These are phyloP conservation scores for Stichodactyla mertensii DNA, from an alignment of 64 coral and sea anemone genomes.

Conservation along the genomic window DNA sequence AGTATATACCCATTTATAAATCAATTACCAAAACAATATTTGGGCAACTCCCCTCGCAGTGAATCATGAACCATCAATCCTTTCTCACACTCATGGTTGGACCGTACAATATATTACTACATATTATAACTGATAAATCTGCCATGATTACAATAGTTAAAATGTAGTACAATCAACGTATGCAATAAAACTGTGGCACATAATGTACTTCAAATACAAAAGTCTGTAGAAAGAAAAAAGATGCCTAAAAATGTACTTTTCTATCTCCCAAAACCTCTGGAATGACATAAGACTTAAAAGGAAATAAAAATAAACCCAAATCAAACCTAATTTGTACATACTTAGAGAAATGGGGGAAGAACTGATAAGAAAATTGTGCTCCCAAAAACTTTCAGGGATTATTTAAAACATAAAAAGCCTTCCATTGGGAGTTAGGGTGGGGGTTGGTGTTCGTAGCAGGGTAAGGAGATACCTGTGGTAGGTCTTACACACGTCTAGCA, in stretches of 20 bases:
- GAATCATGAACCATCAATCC: too few species aligned
- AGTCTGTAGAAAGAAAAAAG: not conserved
- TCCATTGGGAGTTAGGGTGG: too few species aligned
- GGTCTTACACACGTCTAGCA: too few species aligned
- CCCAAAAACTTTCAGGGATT: too few species aligned
- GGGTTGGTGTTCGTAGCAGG: too few species aligned
- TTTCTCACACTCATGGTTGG: not conserved
- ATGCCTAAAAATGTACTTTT: not conserved
- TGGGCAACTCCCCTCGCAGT: too few species aligned
- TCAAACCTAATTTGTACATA: conserved; percentile 14
- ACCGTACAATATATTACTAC: conserved; percentile 9
- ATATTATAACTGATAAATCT: not conserved
- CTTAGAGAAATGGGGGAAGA: not conserved
- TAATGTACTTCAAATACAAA: not conserved
- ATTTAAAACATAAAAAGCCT: too few species aligned
- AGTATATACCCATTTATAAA: too few species aligned
- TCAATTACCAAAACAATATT: too few species aligned
- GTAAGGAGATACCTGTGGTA: too few species aligned
- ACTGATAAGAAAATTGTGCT: too few species aligned
- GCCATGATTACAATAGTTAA: not conserved
- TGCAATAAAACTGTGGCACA: conserved; percentile 30
- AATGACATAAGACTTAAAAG: not conserved
- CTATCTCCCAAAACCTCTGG: not conserved
- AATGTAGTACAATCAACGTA: conserved; percentile 21
- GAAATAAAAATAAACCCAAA: not conserved